These are phyloP conservation scores for Yponomeuta cagnagella DNA, from an alignment of 2,888 invertebrate species.

Conservation along the genomic window DNA sequence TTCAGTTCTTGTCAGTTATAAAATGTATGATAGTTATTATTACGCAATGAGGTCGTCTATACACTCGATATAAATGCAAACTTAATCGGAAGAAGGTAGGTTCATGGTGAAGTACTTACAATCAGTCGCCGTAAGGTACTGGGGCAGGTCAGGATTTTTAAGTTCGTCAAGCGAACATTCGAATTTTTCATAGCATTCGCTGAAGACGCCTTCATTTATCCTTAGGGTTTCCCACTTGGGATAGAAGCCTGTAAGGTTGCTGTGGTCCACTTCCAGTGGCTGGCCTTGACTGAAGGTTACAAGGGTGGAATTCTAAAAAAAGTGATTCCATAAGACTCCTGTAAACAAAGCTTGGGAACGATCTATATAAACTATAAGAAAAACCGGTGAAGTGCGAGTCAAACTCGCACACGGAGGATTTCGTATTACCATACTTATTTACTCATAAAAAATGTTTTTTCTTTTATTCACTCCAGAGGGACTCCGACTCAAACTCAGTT, in stretches of 20 bases:
- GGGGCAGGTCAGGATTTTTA: background rate
- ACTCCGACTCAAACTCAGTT: no score
- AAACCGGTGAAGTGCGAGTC: no score
- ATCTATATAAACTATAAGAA: no score
- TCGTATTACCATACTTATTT: no score
- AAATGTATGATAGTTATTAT: no score
- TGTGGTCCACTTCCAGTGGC: conserved; percentile 22
- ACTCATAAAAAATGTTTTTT: no score
- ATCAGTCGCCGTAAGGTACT: background rate
- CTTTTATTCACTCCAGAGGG: no score
- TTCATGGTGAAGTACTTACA: background rate
- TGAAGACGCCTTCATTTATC: conserved; percentile 34
- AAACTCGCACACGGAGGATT: no score
- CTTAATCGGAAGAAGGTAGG: no score
- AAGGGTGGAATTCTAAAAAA: conserved; percentile 32
- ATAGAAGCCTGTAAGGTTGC: conserved; percentile 37
- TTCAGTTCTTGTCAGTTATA: no score
- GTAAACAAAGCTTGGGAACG: background rate
- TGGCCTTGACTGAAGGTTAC: conserved; percentile 40
- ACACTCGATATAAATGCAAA: no score
- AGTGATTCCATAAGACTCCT: background rate
- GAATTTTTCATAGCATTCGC: conserved; percentile 41
- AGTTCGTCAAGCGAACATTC: conserved; percentile 29
- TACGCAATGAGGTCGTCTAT: no score
- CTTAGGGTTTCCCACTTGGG: conserved; percentile 57